phyloP scores from a whole-genome alignment of 2,888 invertebrate genomes.

The Spisula solida region DNA sequence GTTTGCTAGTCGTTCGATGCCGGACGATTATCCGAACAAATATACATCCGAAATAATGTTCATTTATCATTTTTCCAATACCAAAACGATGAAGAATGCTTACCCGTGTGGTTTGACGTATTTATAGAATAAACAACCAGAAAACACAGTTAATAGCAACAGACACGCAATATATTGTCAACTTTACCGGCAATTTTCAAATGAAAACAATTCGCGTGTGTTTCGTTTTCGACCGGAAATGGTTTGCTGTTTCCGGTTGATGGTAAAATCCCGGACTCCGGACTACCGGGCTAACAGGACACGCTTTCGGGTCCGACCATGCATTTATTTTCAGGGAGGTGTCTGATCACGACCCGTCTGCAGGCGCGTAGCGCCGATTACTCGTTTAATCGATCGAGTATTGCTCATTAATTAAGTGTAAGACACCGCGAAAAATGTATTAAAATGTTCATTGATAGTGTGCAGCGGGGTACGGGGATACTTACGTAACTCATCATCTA shows the following conservation, averaged over 20 bases:
- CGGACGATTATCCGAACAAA: constrained; percentile 12
- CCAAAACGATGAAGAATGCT: neutral
- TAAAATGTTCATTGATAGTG: too few species aligned
- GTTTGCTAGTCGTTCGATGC: too few species aligned
- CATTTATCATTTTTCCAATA: neutral
- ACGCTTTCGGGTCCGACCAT: too few species aligned
- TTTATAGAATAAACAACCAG: neutral
- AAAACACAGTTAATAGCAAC: neutral
- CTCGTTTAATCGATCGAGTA: too few species aligned
- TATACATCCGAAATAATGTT: neutral
- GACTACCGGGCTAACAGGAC: too few species aligned
- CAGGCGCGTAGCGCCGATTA: too few species aligned
- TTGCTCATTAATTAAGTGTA: too few species aligned
- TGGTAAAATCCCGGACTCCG: neutral
- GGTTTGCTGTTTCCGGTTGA: neutral
- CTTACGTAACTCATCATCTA: too few species aligned
- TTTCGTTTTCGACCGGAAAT: constrained; percentile 21
- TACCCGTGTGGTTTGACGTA: neutral
- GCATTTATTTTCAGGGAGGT: too few species aligned
- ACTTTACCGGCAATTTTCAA: neutral
- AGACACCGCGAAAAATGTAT: too few species aligned
- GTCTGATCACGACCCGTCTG: too few species aligned
- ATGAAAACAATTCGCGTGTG: constrained; percentile 15
- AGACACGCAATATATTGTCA: neutral
- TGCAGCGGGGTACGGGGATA: too few species aligned